These are phyloP conservation scores for Caretta caretta DNA, from an alignment of 2,113 vertebrate species.

Conservation along the genomic window DNA sequence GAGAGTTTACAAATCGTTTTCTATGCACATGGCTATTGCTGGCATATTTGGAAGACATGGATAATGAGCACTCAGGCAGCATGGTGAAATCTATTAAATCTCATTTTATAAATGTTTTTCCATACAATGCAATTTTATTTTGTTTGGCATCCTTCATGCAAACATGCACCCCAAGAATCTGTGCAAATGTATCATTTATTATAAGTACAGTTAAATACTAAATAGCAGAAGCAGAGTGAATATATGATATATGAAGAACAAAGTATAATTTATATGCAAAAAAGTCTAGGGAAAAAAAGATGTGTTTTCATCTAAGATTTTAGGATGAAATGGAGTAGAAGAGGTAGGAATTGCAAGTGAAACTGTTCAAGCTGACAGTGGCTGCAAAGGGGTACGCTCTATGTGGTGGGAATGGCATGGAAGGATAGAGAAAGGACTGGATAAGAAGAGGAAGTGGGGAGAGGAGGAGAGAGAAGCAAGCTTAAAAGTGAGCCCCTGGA, in stretches of 20 bases:
- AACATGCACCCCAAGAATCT: background rate
- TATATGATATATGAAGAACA: background rate
- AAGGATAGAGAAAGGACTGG: background rate
- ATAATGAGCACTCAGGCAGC: constrained; percentile 45
- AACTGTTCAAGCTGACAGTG: background rate
- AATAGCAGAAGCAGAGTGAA: background rate
- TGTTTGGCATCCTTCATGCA: background rate
- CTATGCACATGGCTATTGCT: constrained; percentile 47
- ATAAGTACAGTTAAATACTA: background rate
- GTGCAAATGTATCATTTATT: background rate
- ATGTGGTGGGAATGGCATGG: background rate
- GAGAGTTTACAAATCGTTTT: constrained; percentile 47
- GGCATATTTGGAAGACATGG: constrained; percentile 43
- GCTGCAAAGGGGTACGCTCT: background rate
- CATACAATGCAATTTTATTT: background rate
- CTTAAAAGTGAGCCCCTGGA: background rate
- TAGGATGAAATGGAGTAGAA: background rate
- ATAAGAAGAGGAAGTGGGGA: background rate
- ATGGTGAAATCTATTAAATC: constrained; percentile 65
- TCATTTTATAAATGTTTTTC: constrained; percentile 63
- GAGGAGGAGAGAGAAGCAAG: background rate
- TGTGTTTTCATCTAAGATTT: background rate
- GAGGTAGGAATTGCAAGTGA: background rate
- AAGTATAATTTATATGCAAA: constrained; percentile 1
- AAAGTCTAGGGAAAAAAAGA: background rate